A percentile compares a stretch with the other conserved stretches of the same genome.
phyloP scores from a whole-genome alignment of 2,113 vertebrate species.

The Pavo muticus region DNA sequence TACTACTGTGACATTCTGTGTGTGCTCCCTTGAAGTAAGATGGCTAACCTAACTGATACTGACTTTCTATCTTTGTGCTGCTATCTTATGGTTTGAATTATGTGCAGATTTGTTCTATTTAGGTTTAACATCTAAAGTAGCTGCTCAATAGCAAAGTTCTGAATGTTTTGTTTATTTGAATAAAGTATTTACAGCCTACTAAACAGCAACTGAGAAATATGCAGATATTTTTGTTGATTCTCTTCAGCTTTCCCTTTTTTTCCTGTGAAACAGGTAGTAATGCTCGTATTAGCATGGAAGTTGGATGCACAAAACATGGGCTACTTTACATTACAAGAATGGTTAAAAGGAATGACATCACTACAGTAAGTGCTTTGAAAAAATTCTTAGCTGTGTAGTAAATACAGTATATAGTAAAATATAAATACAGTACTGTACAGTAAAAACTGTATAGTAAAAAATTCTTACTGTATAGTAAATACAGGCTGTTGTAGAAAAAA shows the following conservation, averaged over 20 bases:
- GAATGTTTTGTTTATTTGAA: background rate
- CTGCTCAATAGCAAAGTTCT: background rate
- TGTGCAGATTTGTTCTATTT: background rate
- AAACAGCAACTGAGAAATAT: background rate
- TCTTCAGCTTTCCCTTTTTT: background rate
- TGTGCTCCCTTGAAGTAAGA: background rate
- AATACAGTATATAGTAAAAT: too few species aligned
- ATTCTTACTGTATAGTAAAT: background rate
- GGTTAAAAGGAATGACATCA: slow-evolving; percentile 98
- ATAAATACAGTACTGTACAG: too few species aligned
- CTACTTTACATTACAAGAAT: slow-evolving; percentile 98
- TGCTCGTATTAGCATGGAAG: slow-evolving; percentile 99
- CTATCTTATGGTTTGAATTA: background rate
- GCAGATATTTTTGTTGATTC: background rate
- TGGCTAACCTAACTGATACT: background rate
- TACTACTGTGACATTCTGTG: background rate
- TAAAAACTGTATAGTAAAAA: too few species aligned
- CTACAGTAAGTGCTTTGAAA: slow-evolving; percentile 88
- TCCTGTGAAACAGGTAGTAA: slow-evolving; percentile 89
- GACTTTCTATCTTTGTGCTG: background rate
- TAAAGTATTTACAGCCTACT: background rate
- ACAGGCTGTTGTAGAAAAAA: background rate
- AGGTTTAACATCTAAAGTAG: background rate
- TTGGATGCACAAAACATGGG: slow-evolving; percentile 99
- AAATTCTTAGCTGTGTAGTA: background rate